Percentiles rank a stretch among this genome's conserved stretches.
phyloP scores from a whole-genome alignment of 2,888 invertebrate genomes.

The Rhynchonema sp. region DNA sequence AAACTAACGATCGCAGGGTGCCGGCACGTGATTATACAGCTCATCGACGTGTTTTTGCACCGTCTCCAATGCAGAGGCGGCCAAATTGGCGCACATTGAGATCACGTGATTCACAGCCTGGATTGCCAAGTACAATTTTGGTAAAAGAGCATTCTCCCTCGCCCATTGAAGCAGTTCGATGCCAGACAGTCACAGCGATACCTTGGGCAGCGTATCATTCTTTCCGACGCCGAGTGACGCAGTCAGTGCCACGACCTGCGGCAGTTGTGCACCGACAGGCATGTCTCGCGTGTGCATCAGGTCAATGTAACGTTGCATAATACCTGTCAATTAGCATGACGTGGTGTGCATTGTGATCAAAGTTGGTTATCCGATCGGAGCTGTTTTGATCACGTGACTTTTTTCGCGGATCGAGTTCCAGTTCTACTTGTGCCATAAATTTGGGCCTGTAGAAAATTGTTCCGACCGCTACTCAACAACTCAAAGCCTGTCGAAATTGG shows the following conservation, averaged over 20 bases:
- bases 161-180: too few relatives aligned
- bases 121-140: too few relatives aligned
- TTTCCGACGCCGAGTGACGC: slow-evolving; percentile 29
- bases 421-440: too few relatives aligned
- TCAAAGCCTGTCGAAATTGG: too few relatives aligned
- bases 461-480: too few relatives aligned
- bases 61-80: slow-evolving; percentile 18
- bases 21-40: slow-evolving; percentile 15
- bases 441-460: too few relatives aligned
- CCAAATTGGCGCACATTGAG: slow-evolving; percentile 25
- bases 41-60: slow-evolving; percentile 15
- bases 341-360: too few relatives aligned
- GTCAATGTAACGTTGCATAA: neutral
- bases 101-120: slow-evolving; percentile 21
- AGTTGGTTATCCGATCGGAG: too few relatives aligned
- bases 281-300: neutral
- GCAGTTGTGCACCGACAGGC: neutral
- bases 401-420: too few relatives aligned
- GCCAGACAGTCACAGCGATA: too few relatives aligned
- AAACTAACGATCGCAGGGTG: slow-evolving; percentile 17
- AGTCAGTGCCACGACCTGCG: slow-evolving; percentile 27
- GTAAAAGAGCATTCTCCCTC: too few relatives aligned
- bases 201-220: slow-evolving; percentile 12
- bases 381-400: too few relatives aligned
- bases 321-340: neutral